Evolutionary conservation across 2,888 invertebrate species (phyloP).

Genomic region (Protophormia terraenovae): DNA sequence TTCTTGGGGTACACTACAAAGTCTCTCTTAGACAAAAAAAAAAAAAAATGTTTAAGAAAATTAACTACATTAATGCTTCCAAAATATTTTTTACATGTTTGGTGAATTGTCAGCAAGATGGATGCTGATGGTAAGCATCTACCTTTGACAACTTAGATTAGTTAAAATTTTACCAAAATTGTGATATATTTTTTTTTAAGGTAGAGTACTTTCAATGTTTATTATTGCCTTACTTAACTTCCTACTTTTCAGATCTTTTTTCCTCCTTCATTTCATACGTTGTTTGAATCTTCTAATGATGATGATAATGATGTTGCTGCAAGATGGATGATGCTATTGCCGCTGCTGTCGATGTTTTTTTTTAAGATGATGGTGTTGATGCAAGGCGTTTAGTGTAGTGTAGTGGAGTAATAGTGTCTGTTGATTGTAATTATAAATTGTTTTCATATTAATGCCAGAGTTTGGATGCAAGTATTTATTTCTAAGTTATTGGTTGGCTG

Average conservation of each 20-base stretch:
- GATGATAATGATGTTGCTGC: neutral
- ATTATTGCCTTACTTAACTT: neutral
- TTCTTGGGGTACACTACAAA: neutral
- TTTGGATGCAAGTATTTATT: constrained; percentile 45
- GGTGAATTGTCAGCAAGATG: too few species aligned
- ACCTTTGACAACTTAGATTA: too few species aligned
- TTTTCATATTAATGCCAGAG: constrained; percentile 57
- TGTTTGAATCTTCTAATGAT: neutral
- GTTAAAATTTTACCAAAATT: too few species aligned
- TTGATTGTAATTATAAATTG: constrained; percentile 67
- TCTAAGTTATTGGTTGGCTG: constrained; percentile 37
- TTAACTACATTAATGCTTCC: too few species aligned
- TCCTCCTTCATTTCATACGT: neutral
- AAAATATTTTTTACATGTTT: too few species aligned
- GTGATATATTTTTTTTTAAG: neutral
- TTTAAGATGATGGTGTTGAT: constrained; percentile 58
- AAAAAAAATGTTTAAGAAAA: too few species aligned
- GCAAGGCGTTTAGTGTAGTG: constrained; percentile 41
- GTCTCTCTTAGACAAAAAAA: too few species aligned
- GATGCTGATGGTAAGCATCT: too few species aligned
- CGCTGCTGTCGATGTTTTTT: constrained; percentile 2
- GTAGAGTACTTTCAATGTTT: neutral
- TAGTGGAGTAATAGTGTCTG: constrained; percentile 31
- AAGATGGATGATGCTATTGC: neutral
- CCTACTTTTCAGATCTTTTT: neutral